Base-by-base conservation (phyloP, 2,888 invertebrate species). In the Drosophila nigricruria region DNA sequence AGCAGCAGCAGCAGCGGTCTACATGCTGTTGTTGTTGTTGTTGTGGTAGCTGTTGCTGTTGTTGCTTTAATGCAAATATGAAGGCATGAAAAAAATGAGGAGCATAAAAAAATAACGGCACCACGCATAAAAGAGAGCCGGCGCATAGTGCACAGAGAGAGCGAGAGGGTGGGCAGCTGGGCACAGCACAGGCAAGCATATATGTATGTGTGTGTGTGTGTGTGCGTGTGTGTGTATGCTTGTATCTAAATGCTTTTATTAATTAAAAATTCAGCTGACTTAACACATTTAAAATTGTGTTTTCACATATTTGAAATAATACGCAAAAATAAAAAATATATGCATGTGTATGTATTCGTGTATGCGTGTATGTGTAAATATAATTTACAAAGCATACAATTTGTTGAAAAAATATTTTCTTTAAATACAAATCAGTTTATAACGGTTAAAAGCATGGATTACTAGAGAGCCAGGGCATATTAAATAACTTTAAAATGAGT, bases 201-300 rank as follows among this genome's bases (percentile, higher is more conserved):
- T 25, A 68, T 67, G 77, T 25, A 10, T 2, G 4, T 27, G 2
- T 5, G 16, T 45, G 1, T 5, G 10, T 27, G 5, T 10, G 5
- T 27, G 10, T 25, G 25, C 12, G 3, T 47, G 47, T 18, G 27
- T 47, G 5, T 27, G 10, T 49, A 6, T 30, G 18, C 5, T 30
- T 49, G 47, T 49, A 49, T 88, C 82, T 85, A 83, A 87, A 85
- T 83, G 88, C 49, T 75, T 83, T 82, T 88, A 82, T 84, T 83
- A 85, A 84, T 83, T 88, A 86, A 81, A 81, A 84, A 85, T 88
- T 68, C 61, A 78, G 87, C 85, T 72, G 76, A 80, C 78, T 86
- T 81, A 81, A 81, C 84, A 86, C 78, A 86, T 87, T 85, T 81
- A 61, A 84, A 84, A 87, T 77, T 82, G 72, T 74, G 62, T 62